Evolutionary conservation across 2,797 vertebrate genomes (phyloP).

Genomic region (Denticeps clupeoides): DNA sequence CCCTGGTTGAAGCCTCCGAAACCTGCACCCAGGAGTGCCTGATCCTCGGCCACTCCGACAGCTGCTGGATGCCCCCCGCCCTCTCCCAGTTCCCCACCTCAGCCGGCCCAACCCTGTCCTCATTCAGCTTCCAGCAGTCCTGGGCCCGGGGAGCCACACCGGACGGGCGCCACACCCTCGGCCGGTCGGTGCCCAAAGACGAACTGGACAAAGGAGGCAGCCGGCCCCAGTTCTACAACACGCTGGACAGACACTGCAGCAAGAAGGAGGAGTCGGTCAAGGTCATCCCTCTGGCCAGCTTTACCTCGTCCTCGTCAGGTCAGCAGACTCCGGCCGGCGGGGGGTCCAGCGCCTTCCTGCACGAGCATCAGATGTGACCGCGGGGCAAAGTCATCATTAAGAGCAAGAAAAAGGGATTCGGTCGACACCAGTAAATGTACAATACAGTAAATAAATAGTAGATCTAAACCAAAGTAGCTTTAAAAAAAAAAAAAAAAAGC

Average conservation of each 20-base stretch:
- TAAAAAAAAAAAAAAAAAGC: slow-evolving; percentile 17
- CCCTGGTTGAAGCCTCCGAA: slow-evolving; percentile 85
- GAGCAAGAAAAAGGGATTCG: slow-evolving; percentile 27
- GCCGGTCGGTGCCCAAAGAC: slow-evolving; percentile 75
- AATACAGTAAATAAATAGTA: slow-evolving; percentile 47
- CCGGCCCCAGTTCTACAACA: slow-evolving; percentile 82
- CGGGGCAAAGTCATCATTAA: background rate
- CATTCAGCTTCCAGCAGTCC: slow-evolving; percentile 74
- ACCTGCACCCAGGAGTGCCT: slow-evolving; percentile 97
- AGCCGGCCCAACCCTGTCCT: slow-evolving; percentile 56
- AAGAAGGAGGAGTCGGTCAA: slow-evolving; percentile 78
- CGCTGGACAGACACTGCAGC: slow-evolving; percentile 77
- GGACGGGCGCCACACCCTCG: slow-evolving; percentile 74
- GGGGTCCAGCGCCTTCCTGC: slow-evolving; percentile 57
- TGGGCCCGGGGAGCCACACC: slow-evolving; percentile 64
- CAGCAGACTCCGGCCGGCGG: slow-evolving; percentile 54
- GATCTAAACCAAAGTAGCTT: slow-evolving; percentile 64
- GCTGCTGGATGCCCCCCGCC: slow-evolving; percentile 94
- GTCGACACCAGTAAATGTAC: slow-evolving; percentile 46
- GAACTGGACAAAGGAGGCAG: slow-evolving; percentile 70
- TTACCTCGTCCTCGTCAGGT: slow-evolving; percentile 57
- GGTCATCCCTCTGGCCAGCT: slow-evolving; percentile 85
- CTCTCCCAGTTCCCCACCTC: slow-evolving; percentile 73
- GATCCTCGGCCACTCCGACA: slow-evolving; percentile 93
- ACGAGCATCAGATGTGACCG: slow-evolving; percentile 82